Evolutionary conservation across 2,797 vertebrate species (phyloP), one percentile per base, ranked within the genome.

Genomic region (Lophius americanus): DNA sequence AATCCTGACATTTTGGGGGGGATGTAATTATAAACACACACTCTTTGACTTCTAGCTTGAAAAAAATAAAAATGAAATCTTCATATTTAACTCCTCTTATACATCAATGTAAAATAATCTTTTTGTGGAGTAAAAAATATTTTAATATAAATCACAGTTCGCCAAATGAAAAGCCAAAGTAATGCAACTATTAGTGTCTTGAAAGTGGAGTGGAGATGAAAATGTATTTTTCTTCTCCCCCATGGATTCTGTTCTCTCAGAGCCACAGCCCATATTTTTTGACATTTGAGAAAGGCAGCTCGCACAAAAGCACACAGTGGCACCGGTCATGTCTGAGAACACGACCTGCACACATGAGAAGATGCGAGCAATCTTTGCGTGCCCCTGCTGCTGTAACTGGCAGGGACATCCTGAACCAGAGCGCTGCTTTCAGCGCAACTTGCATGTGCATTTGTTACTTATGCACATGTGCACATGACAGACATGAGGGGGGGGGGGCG

Each of bases 241-340:
- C 61, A 23, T 52, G 37, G 73, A 55, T 61, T 60, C 62, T 83
- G 70, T 70, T 79, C 56, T 83, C 66, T 59, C 23, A 47, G 12
- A 82, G 59, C 60, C 33, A 54, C 77, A 78, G 47, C 63, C 77
- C 64, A 23, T 23, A 23, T 23, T 23, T 68, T 77, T 72, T 87
- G 81, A 86, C 75, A 86, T 87, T 73, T 78, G 56, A 78, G 60
- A 66, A 13, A 74, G 59, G n/a, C 11, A 23, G 23, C 57, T 82
- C 60, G 42, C 68, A 77, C 67, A 70, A 57, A 43, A 35, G 50
- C 35, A 10, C 75, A 86, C 81, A 84, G 77, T 69, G 57, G 58
- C 75, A 73, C 54, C 73, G 78, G 73, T 83, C 79, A 60, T 77
- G 71, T 80, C 69, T 7, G 39, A 63, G 72, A 71, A 61, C 59